These are phyloP conservation scores for Perca flavescens DNA, from an alignment of 2,113 vertebrate species.

Conservation along the genomic window DNA sequence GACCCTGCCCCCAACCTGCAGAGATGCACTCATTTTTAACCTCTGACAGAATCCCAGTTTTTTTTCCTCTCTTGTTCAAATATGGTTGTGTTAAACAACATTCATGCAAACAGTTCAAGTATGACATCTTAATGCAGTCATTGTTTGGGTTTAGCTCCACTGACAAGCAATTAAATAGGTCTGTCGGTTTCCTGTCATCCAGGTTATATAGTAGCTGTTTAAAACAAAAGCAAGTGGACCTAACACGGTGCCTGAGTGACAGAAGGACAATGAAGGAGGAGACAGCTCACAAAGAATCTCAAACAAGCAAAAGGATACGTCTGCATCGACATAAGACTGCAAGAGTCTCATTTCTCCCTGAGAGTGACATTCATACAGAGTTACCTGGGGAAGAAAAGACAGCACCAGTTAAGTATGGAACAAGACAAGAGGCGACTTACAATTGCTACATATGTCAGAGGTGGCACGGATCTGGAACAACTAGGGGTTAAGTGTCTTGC, in stretches of 20 bases:
- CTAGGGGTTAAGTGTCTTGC: too few relatives aligned
- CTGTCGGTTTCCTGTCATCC: neutral
- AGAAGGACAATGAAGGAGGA: neutral
- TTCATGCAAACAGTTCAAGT: neutral
- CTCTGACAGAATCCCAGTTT: neutral
- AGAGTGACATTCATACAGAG: constrained; percentile 97
- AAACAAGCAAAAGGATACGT: constrained; percentile 91
- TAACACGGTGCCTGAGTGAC: neutral
- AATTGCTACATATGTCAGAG: too few relatives aligned
- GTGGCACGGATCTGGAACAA: too few relatives aligned
- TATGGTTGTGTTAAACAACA: neutral
- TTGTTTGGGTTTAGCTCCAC: neutral
- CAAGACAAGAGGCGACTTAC: too few relatives aligned
- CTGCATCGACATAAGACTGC: constrained; percentile 98
- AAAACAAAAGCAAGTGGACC: neutral
- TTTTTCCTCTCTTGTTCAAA: too few relatives aligned
- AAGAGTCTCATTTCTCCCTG: constrained; percentile 95
- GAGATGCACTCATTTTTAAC: neutral
- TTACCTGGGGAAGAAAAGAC: constrained; percentile 86
- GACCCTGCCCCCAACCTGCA: neutral
- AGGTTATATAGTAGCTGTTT: neutral
- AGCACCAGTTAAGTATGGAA: too few relatives aligned
- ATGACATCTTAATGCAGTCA: neutral
- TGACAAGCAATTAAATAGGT: neutral
- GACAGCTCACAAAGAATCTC: neutral